A percentile compares a stretch with the other conserved stretches of the same genome.
phyloP scores from a whole-genome alignment of 2,797 vertebrate species.

The Etheostoma nigrum region DNA sequence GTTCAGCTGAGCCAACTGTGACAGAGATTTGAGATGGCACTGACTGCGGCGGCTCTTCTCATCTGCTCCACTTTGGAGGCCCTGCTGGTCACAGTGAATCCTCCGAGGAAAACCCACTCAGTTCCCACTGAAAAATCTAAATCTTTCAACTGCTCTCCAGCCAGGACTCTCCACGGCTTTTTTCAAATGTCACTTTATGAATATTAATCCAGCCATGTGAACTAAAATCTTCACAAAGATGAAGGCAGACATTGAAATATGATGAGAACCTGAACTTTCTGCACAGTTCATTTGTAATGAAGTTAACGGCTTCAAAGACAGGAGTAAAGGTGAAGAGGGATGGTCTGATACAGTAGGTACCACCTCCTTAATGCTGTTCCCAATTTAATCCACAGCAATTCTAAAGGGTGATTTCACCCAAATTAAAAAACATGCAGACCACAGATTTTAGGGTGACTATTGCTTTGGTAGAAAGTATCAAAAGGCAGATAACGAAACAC shows the following conservation, averaged over 20 bases:
- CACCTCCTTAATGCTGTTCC: background rate
- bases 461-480: background rate
- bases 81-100: slow-evolving; percentile 79
- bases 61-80: slow-evolving; percentile 79
- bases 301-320: slow-evolving; percentile 3
- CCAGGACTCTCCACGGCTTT: slow-evolving; percentile 15
- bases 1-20: slow-evolving; percentile 26
- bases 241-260: slow-evolving; percentile 4
- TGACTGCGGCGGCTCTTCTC: slow-evolving; percentile 80
- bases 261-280: slow-evolving; percentile 18
- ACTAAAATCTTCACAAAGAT: slow-evolving; percentile 7
- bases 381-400: background rate
- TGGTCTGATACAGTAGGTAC: background rate
- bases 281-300: background rate
- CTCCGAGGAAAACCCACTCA: slow-evolving; percentile 45
- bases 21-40: slow-evolving; percentile 50
- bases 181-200: slow-evolving; percentile 35
- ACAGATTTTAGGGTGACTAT: background rate
- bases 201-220: slow-evolving; percentile 22
- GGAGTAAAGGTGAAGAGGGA: background rate
- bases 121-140: slow-evolving; percentile 29
- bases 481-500: background rate
- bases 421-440: background rate
- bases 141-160: slow-evolving; percentile 39
- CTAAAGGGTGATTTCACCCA: background rate